phyloP scores from a whole-genome alignment of 92 coral and sea anemone genomes.

The Porites rus region DNA sequence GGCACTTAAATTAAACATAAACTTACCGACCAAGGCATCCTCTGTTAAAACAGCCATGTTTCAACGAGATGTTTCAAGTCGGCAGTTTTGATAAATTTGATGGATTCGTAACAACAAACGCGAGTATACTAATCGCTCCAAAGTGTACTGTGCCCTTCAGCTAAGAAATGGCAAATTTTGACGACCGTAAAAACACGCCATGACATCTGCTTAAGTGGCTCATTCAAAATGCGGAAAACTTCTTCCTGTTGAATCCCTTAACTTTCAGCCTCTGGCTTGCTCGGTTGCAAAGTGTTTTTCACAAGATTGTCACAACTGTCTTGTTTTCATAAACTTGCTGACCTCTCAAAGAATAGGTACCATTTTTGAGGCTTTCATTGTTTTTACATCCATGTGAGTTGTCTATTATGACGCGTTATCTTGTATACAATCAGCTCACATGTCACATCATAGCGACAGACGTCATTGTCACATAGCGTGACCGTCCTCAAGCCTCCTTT shows the following conservation, averaged over 20 bases:
- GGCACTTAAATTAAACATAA: background rate
- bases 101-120: background rate
- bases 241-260: too few species aligned
- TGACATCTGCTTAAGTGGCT: background rate
- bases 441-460: constrained; percentile 27
- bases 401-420: background rate
- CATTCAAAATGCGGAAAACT: background rate
- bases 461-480: constrained; percentile 33
- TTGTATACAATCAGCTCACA: background rate
- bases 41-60: constrained; percentile 21
- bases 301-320: background rate
- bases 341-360: constrained; percentile 4
- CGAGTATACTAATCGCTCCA: background rate
- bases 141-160: background rate
- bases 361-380: constrained; percentile 19
- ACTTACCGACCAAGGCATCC: constrained; percentile 33
- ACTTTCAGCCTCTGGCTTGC: too few species aligned
- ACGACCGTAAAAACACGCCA: background rate
- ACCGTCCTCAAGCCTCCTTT: background rate
- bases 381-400: constrained; percentile 6
- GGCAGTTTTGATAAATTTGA: background rate
- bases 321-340: background rate
- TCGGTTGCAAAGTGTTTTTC: background rate
- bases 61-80: background rate
- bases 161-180: background rate